Evolutionary conservation across 2,888 invertebrate species (phyloP).

Genomic region (Sarcophaga caerulescens): DNA sequence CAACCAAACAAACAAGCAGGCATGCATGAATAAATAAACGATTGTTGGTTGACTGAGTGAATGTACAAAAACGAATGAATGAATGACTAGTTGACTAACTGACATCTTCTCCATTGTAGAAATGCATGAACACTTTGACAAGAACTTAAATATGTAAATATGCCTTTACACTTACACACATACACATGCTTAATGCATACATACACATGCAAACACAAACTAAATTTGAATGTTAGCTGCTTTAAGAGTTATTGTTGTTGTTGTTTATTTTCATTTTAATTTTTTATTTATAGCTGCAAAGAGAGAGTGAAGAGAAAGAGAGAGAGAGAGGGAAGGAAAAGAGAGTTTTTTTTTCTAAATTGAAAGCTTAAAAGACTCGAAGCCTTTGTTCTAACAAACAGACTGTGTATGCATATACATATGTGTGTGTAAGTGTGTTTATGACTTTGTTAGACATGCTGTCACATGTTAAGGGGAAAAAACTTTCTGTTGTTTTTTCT

Average conservation of each 20-base stretch:
- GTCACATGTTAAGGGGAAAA: constrained; percentile 60
- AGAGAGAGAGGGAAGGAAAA: constrained; percentile 21
- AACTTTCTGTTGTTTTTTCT: constrained; percentile 40
- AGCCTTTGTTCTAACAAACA: too few species aligned
- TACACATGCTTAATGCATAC: background rate
- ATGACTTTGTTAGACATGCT: constrained; percentile 54
- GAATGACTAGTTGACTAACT: constrained; percentile 6
- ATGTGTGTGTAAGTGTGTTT: too few species aligned
- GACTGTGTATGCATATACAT: too few species aligned
- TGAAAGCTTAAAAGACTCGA: too few species aligned
- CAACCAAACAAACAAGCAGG: constrained; percentile 9
- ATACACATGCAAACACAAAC: too few species aligned
- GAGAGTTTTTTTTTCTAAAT: constrained; percentile 1
- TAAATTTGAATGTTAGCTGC: too few species aligned
- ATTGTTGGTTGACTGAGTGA: background rate
- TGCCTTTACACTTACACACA: constrained; percentile 9
- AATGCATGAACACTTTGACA: constrained; percentile 3
- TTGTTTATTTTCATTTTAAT: background rate
- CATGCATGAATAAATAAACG: constrained; percentile 13
- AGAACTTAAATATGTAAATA: constrained; percentile 17
- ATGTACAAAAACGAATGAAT: background rate
- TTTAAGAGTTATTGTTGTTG: constrained; percentile 50
- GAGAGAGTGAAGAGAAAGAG: background rate
- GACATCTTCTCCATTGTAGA: constrained; percentile 1
- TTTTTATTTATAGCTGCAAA: background rate